Percentiles rank a stretch among this genome's conserved stretches.
Conservation (phyloP, 2,797 vertebrate species). For the Gastrophryne carolinensis region DNA sequence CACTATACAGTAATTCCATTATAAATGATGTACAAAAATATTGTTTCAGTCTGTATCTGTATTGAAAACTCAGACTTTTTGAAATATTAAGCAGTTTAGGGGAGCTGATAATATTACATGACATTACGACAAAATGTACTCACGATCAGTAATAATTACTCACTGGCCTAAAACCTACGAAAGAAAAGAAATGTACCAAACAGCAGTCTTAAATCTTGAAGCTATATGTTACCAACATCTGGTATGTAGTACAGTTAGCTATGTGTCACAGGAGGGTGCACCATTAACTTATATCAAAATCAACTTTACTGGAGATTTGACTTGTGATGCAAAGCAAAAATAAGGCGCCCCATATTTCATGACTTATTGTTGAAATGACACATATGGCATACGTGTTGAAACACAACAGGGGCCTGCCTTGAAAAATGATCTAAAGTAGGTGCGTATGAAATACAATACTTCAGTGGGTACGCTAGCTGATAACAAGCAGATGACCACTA, state of each 20-base stretch:
- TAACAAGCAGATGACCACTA: not conserved
- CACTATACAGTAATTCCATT: too few relatives aligned
- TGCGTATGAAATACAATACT: not conserved
- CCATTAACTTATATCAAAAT: not conserved
- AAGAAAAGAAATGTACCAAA: too few relatives aligned
- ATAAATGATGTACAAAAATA: too few relatives aligned
- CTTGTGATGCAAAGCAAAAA: not conserved
- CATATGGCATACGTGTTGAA: not conserved
- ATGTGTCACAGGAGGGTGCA: not conserved
- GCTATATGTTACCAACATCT: not conserved
- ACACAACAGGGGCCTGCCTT: not conserved
- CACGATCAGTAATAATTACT: too few relatives aligned
- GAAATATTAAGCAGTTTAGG: too few relatives aligned
- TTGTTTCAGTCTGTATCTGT: too few relatives aligned
- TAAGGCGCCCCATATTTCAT: not conserved
- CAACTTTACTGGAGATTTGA: not conserved
- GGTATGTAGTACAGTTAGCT: not conserved
- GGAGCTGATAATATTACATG: too few relatives aligned
- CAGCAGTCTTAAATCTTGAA: too few relatives aligned
- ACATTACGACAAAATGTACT: too few relatives aligned
- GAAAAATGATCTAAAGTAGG: not conserved
- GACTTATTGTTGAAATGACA: not conserved
- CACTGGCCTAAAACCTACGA: too few relatives aligned
- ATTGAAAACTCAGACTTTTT: too few relatives aligned
- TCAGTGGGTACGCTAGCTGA: not conserved